Evolutionary conservation across 2,888 invertebrate species (phyloP), one percentile per base, ranked within the genome.

Genomic region (Amiota minor): DNA sequence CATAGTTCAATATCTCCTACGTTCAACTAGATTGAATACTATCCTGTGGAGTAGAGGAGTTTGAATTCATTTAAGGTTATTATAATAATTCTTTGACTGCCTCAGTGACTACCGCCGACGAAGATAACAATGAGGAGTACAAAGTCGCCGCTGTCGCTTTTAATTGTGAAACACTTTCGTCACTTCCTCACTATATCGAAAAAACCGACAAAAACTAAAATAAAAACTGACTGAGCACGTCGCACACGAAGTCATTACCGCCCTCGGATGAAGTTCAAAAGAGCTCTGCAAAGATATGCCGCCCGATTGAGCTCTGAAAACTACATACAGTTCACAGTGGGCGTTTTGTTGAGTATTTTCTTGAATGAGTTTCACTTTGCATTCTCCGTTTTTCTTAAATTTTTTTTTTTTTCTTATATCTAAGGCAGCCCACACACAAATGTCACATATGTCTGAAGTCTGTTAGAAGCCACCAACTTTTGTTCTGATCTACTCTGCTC

Each of bases 91-190:
- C 6, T 35, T 56, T 14, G 62, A 18, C 69, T 35, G 35, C 35
- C 35, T 35, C 35, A 6, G 35, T 6, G 4, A 35, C 35, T 35
- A 35, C 6, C 6, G 70, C 74, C 55, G 82, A 75, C 84, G 6
- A 23, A 23, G 23, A 23, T 23, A 3, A 23, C 23, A 3, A 18
- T 56, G 56, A 16, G 3, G 59, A 59, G 9, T 78, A 82, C 76
- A 83, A 79, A 83, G 83, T 85, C 83, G 86, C 78, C 83, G 74
- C 78, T 77, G 86, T 81, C 80, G 81, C 62, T 72, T 77, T 80
- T 77, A 82, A 86, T 85, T 86, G 81, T 86, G 81, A 79, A 82
- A 84, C 84, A 86, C 84, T 84, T 84, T 86, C 85, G 79, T 85
- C 84, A 84, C 84, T 84, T 86, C 79, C n/a, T n/a, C n/a, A n/a